Base-by-base conservation (phyloP, 2,797 vertebrate genomes). In the Pipistrellus pipistrellus region DNA sequence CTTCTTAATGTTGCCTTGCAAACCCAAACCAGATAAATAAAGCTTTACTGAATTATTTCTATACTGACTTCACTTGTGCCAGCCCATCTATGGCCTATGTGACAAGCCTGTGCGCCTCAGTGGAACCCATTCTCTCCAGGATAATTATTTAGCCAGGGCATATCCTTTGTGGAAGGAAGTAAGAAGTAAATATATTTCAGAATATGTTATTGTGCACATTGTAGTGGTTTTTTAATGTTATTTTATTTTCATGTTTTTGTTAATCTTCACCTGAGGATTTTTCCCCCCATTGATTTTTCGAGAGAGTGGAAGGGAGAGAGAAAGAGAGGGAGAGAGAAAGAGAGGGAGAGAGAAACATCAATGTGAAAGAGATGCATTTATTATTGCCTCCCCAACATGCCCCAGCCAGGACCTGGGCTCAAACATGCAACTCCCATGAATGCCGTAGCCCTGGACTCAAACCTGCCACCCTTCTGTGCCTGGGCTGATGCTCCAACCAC, bases 11-110 rank as follows among this genome's bases (percentile, higher is more conserved):
- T 82, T 92, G 93, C 85, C 91, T 95, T 95, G 82, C 91, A 96
- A 96, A 88, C 68, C 80, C 51, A 96, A 97, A 95, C 55, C 80
- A 96, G 73, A 91, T 35, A 75, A 44, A 91, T 83, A 85, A 95
- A 89, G 95, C 32, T 78, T 64, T 84, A 46, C 68, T 92, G 86
- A 87, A 96, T 87, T 87, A 77, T 77, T 75, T 93, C 62, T 85
- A 5, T 48, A 7, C 76, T 10, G 77, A 81, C 44, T 55, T 95
- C 66, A n/a, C 21, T 9, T 75, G 53, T 85, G 48, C 59, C 55
- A 59, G 80, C 48, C 30, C 72, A 51, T 64, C 75, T 83, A 25
- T 25, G 68, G 55, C 76, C 59, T 91, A 9, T 90, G 44, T 75
- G 72, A 77, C 32, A 66, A 71, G 41, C 57, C 89, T 78, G 73